These are phyloP conservation scores for Contarinia nasturtii DNA, from an alignment of 1,140 invertebrate species.

Conservation along the genomic window DNA sequence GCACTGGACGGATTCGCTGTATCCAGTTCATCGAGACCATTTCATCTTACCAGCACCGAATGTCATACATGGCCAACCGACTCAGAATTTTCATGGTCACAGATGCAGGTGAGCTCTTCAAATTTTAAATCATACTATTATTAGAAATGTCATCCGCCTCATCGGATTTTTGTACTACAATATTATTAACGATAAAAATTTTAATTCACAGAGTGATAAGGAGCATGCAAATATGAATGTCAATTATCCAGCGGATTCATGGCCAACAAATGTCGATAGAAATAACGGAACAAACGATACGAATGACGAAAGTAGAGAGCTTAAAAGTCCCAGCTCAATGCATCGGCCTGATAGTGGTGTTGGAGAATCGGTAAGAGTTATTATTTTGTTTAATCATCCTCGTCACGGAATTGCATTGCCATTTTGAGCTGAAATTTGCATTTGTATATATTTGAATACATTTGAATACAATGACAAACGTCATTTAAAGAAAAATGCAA, in stretches of 20 bases:
- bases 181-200: background rate
- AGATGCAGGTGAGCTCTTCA: conserved; percentile 2
- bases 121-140: background rate
- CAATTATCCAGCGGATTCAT: background rate
- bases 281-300: background rate
- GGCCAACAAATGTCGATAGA: background rate
- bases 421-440: no score
- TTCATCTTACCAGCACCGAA: conserved; percentile 2
- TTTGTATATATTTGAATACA: no score
- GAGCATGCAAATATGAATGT: background rate
- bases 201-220: background rate
- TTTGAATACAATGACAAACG: no score
- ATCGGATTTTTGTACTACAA: background rate
- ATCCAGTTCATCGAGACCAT: conserved; percentile 3
- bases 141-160: background rate
- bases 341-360: conserved; percentile 2
- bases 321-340: no score
- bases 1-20: conserved; percentile 4
- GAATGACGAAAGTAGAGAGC: background rate
- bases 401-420: no score
- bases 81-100: conserved; percentile 5
- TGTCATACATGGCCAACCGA: conserved; percentile 5
- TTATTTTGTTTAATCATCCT: no score
- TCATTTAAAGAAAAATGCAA: no score
- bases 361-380: conserved; percentile 1